Base-by-base conservation (phyloP, 1,140 invertebrate genomes). In the Euwallacea similis region DNA sequence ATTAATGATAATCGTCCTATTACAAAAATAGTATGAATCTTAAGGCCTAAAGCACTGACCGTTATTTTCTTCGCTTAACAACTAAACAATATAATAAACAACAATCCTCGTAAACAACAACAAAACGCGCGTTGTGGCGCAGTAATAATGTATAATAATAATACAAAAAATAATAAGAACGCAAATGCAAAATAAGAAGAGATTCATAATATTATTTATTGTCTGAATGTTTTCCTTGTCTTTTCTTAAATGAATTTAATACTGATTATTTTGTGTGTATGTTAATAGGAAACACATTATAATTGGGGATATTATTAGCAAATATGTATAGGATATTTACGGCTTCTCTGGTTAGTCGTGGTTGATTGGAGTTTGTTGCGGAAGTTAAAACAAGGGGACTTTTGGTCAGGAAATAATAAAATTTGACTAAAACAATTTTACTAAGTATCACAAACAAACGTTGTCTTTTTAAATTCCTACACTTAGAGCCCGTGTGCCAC, bases 141-240 rank as follows among this genome's bases (percentile, higher is more conserved):
- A 6, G 10, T 61, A n/a, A 61, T 64, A 50, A 21, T 8, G 43
- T 63, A 46, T 50, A 46, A 54, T 33, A 66, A 66, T 41, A 66
- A 42, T 42, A 46, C 4, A 64, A 16, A 50, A 64, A 50, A 53
- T 9, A 66, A 66, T 10, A 60, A 68, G 7, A 10, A 43, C 58
- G 50, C 13, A 68, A 61, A 47, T 60, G 43, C 56, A 68, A 61
- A 68, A 65, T 15, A 54, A 11, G 16, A 8, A 11, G 16, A 42
- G 8, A 11, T 42, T 11, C 59, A 62, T 44, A 66, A 11, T 15
- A 44, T 68, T 33, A 33, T 69, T 33, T 69, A 69, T 69, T 69
- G 67, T 69, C 67, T 69, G 59, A 69, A 54, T 62, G 53, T 69
- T 69, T 69, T 54, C 21, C n/a, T 62, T 69, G 59, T 69, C 59